Evolutionary conservation across 2,888 invertebrate species (phyloP), one percentile per base, ranked within the genome.

Genomic region (Hoplodrina blanda): DNA sequence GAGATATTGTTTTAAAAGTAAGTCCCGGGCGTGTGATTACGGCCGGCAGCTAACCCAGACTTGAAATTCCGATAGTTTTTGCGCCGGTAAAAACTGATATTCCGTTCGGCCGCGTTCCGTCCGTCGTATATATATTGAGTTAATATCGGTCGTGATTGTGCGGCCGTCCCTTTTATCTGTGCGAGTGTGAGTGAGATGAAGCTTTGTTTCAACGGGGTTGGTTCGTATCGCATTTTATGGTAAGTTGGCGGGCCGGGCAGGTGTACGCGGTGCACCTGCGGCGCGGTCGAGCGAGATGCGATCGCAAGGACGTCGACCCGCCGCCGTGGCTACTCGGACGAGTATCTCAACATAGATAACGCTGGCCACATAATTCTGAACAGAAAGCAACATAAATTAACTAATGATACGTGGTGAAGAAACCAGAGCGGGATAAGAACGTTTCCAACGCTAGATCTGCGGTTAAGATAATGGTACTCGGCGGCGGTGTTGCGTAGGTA

Each of bases 41-140:
- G 88, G 89, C 85, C 90, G 84, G 88, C 91, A 88, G 91, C 92
- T 91, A 92, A 91, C 93, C 91, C 92, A 91, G 91, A 93, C 92
- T 91, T 91, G 91, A 90, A 94, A 96, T 95, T 93, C 95, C 95
- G 84, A 95, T 94, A 95, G 95, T 95, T 95, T 96, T 96, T 95
- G 94, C 96, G 92, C 85, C 92, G 85, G 92, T 94, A 95, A 95
- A 95, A 95, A 94, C 92, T 94, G 93, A 95, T 94, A 95, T 94
- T 94, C 94, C 94, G 91, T 93, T 91, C 92, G 94, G 88, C 92
- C 92, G 92, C 92, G 92, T 92, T 93, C 92, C 88, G 90, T 91
- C 91, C 91, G 85, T 86, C 88, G 92, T 94, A 94, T 94, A 94
- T 94, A 94, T 94, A 94, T 94, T 92, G 94, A 95, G 95, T 94